Evolutionary conservation across 2,888 invertebrate species (phyloP).

Genomic region (Daptonema setosum): DNA sequence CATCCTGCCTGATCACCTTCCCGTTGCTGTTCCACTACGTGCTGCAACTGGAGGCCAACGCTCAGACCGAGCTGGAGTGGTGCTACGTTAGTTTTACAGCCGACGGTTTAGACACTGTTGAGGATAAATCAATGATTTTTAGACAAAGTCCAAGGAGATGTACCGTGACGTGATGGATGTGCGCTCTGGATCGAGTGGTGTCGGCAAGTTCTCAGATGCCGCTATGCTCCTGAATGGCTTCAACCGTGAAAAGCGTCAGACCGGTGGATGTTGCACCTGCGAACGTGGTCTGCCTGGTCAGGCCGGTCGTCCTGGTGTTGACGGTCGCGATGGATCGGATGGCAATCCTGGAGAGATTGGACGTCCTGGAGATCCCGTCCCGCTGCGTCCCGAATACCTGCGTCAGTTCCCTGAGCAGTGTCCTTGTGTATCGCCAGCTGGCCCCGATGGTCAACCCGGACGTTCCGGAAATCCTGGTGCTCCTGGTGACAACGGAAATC

Average conservation of each 20-base stretch:
- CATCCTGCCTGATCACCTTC: constrained; percentile 23
- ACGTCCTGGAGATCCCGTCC: not conserved
- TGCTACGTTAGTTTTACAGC: constrained; percentile 21
- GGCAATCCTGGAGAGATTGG: constrained; percentile 4
- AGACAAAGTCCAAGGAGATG: not conserved
- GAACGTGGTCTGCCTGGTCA: constrained; percentile 24
- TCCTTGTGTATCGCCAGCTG: not conserved
- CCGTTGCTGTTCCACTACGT: constrained; percentile 24
- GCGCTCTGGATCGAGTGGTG: not conserved
- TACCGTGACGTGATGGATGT: not conserved
- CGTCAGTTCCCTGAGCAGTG: not conserved
- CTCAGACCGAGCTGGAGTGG: constrained; percentile 23
- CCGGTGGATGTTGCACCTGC: constrained; percentile 16
- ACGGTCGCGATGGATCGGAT: constrained; percentile 17
- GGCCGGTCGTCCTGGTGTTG: constrained; percentile 17
- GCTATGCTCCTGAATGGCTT: not conserved
- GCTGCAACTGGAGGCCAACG: constrained; percentile 23
- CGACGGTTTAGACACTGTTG: too few relatives aligned
- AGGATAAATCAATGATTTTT: too few relatives aligned
- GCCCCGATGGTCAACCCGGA: not conserved
- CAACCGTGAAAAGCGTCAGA: not conserved
- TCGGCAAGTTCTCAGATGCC: not conserved
- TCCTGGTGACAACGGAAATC: not conserved
- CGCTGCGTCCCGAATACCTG: not conserved
- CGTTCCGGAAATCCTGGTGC: not conserved